phyloP scores from a whole-genome alignment of 2,888 invertebrate genomes.

The Scrobipalpa atriplicella region DNA sequence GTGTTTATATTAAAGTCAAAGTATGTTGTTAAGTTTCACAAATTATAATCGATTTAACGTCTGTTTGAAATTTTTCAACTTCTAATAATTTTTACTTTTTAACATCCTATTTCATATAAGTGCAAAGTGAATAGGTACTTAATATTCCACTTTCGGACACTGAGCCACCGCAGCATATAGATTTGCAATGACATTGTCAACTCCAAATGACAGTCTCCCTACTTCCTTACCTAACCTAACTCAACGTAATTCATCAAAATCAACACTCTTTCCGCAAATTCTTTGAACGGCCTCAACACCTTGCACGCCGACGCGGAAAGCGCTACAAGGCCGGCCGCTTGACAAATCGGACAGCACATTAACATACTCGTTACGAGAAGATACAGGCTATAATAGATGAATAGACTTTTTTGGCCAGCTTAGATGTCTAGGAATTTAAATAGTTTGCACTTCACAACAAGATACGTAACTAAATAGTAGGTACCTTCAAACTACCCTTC shows the following conservation, averaged over 20 bases:
- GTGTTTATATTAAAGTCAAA: no score
- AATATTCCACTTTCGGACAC: no score
- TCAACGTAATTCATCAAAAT: slow-evolving; percentile 4
- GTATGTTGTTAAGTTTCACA: no score
- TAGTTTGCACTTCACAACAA: neutral
- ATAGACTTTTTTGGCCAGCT: slow-evolving; percentile 30
- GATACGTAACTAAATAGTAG: neutral
- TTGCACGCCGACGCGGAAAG: slow-evolving; percentile 42
- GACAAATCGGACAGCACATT: slow-evolving; percentile 45
- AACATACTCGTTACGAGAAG: slow-evolving; percentile 38
- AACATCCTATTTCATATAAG: neutral
- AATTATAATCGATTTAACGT: no score
- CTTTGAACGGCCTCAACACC: neutral
- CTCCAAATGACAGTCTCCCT: neutral
- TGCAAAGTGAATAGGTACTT: no score
- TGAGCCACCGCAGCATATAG: no score
- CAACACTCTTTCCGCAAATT: slow-evolving; percentile 18
- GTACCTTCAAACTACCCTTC: neutral
- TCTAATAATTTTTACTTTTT: neutral
- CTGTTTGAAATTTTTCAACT: no score
- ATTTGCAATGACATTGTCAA: neutral
- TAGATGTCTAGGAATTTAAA: neutral
- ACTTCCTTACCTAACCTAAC: slow-evolving; percentile 4
- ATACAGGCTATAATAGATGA: slow-evolving; percentile 23
- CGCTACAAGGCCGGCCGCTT: slow-evolving; percentile 51